These are phyloP conservation scores for Cyphomyrus discorhynchus DNA, from an alignment of 2,113 vertebrate species.

Conservation along the genomic window DNA sequence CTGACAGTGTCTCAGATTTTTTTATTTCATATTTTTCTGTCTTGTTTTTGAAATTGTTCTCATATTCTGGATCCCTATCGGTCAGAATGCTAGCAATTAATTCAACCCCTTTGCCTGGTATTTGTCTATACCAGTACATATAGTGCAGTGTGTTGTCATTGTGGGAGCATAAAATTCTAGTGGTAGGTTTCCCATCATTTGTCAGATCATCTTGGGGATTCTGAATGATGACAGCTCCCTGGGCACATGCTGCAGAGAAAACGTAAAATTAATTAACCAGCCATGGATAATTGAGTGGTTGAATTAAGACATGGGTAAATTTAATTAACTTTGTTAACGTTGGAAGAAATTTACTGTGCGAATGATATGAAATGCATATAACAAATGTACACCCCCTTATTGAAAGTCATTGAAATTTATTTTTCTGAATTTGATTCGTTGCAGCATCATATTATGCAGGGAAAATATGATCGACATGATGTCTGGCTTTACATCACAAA, in stretches of 20 bases:
- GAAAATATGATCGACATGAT: background rate
- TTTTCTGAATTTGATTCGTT: background rate
- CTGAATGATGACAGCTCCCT: background rate
- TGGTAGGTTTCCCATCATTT: background rate
- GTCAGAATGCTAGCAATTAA: background rate
- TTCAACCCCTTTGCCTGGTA: conserved; percentile 1
- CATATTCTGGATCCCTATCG: background rate
- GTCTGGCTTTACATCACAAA: background rate
- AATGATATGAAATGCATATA: background rate
- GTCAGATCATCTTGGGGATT: background rate
- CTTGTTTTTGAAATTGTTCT: background rate
- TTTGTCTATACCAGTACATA: background rate
- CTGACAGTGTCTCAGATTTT: background rate
- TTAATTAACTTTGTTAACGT: background rate
- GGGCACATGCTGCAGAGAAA: background rate
- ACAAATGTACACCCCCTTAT: background rate
- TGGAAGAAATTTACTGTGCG: background rate
- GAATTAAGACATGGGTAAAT: background rate
- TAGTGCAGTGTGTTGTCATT: background rate
- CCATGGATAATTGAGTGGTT: background rate
- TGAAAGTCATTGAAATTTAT: background rate
- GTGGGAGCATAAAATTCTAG: background rate
- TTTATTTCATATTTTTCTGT: background rate
- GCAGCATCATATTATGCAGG: background rate
- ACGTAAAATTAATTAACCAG: background rate